Percentiles rank a stretch among this genome's conserved stretches.
Evolutionary conservation across 2,113 vertebrate genomes (phyloP).

Genomic region (Oncorhynchus masou): DNA sequence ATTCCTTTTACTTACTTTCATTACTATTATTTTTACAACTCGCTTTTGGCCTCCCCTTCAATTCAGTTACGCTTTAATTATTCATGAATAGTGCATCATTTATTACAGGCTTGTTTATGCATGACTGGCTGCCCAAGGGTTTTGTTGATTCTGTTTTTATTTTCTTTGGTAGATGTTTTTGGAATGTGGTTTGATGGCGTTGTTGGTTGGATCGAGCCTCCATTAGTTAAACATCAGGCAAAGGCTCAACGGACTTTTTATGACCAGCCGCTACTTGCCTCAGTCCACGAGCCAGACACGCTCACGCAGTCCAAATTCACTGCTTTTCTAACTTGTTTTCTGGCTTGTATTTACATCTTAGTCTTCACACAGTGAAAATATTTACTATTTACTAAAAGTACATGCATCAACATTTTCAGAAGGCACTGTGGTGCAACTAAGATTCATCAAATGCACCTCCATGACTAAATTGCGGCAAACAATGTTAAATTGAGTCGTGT

Average conservation of each 20-base stretch:
- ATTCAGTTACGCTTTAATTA: conserved; percentile 57
- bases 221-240: conserved; percentile 28
- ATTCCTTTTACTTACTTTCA: not conserved
- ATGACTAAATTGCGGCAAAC: not conserved
- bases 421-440: not conserved
- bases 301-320: not conserved
- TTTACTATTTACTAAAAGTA: not conserved
- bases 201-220: conserved; percentile 18
- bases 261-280: not conserved
- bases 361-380: not conserved
- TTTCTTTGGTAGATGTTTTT: conserved; percentile 44
- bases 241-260: conserved; percentile 10
- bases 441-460: not conserved
- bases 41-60: conserved; percentile 41
- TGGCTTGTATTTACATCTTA: not conserved
- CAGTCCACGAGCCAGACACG: not conserved
- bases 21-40: conserved; percentile 46
- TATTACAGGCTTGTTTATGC: conserved; percentile 62
- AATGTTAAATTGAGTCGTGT: not conserved
- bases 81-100: conserved; percentile 65
- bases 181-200: conserved; percentile 36
- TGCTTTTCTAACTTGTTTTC: not conserved
- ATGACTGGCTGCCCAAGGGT: conserved; percentile 52
- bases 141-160: conserved; percentile 55
- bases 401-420: not conserved